Percentiles rank a stretch among this genome's conserved stretches.
These are phyloP conservation scores for Todiramphus saurophagus DNA, from an alignment of 2,113 vertebrate genomes.

Conservation along the genomic window DNA sequence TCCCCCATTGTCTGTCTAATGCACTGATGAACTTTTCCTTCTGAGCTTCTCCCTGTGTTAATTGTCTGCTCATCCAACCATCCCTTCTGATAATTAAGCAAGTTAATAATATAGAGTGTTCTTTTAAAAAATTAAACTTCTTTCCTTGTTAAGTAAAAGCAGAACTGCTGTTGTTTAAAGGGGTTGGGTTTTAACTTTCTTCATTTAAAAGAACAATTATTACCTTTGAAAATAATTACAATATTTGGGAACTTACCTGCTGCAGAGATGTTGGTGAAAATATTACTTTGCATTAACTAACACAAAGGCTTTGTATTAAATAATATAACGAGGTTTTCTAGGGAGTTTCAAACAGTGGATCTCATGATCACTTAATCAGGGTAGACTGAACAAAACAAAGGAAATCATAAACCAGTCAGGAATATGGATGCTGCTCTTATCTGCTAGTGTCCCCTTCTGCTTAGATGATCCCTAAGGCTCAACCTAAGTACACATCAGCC, in stretches of 20 bases:
- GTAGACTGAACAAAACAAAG: neutral
- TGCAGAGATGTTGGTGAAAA: neutral
- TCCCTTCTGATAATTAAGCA: conserved; percentile 27
- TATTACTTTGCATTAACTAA: neutral
- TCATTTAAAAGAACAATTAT: neutral
- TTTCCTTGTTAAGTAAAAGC: neutral
- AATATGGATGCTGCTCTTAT: neutral
- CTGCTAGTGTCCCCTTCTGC: neutral
- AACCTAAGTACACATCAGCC: neutral
- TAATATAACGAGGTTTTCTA: neutral
- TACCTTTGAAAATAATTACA: neutral
- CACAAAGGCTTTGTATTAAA: neutral
- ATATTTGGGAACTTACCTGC: neutral
- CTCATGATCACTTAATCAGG: neutral
- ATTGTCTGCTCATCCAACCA: conserved; percentile 46
- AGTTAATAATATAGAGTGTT: conserved; percentile 45
- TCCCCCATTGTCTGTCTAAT: conserved; percentile 38
- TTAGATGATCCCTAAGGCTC: neutral
- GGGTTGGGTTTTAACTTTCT: neutral
- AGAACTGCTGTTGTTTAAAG: neutral
- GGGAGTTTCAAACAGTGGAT: neutral
- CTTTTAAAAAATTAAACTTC: conserved; percentile 27
- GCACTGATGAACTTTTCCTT: conserved; percentile 31
- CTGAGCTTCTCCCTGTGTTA: conserved; percentile 15
- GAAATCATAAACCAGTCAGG: neutral